Evolutionary conservation across 2,113 vertebrate genomes (phyloP).

Genomic region (Phrynosoma blainvillii): DNA sequence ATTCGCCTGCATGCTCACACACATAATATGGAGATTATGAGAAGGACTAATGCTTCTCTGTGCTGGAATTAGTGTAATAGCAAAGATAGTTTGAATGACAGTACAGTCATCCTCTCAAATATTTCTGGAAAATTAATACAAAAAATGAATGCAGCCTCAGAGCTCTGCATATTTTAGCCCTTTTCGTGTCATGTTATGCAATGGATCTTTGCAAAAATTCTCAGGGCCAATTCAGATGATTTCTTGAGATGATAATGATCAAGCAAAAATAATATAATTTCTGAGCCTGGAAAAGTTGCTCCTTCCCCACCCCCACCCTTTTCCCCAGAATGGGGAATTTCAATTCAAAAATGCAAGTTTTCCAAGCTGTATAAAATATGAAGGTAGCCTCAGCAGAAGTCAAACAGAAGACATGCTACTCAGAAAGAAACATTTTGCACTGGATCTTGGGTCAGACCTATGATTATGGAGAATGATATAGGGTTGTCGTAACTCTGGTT

Average conservation of each 20-base stretch:
- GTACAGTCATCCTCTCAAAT: constrained; percentile 62
- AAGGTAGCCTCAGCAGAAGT: background rate
- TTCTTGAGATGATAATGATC: background rate
- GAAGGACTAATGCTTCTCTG: constrained; percentile 66
- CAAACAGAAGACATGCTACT: background rate
- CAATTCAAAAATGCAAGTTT: no score
- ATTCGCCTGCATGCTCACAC: constrained; percentile 50
- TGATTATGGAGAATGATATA: background rate
- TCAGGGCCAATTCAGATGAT: background rate
- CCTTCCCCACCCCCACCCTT: no score
- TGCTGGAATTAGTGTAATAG: constrained; percentile 69
- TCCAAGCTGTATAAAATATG: no score
- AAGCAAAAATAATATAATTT: background rate
- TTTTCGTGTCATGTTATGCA: constrained; percentile 58
- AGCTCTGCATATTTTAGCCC: constrained; percentile 54
- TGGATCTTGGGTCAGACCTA: background rate
- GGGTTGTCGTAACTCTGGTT: no score
- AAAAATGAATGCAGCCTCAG: constrained; percentile 68
- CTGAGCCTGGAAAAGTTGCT: no score
- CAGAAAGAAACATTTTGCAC: background rate
- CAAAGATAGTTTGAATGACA: constrained; percentile 73
- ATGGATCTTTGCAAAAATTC: constrained; percentile 30
- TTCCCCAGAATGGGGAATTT: no score
- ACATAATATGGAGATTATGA: constrained; percentile 57
- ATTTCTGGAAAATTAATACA: constrained; percentile 71